A percentile compares a stretch with the other conserved stretches of the same genome.
Evolutionary conservation across 2,888 invertebrate species (phyloP).

Genomic region (Pseudococcus longispinus): DNA sequence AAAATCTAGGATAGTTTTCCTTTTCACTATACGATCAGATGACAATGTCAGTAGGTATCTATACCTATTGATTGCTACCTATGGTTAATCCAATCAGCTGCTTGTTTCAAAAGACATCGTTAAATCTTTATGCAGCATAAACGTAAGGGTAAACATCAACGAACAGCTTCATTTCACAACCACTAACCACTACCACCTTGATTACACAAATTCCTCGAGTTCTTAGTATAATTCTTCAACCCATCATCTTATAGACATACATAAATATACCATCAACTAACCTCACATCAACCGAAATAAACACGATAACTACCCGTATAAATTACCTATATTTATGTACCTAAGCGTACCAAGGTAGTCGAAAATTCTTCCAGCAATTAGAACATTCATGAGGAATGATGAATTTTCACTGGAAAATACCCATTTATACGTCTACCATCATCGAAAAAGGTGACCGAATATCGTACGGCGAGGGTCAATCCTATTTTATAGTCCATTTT

Average conservation of each 20-base stretch:
- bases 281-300: not conserved
- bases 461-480: not conserved
- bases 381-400: not conserved
- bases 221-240: not conserved
- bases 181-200: no score
- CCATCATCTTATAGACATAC: not conserved
- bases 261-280: not conserved
- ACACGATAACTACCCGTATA: not conserved
- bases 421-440: not conserved
- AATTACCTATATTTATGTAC: conserved; percentile 27
- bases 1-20: no score
- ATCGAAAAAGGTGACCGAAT: not conserved
- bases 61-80: no score
- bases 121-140: no score
- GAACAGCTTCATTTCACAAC: no score
- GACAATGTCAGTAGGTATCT: no score
- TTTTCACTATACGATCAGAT: no score
- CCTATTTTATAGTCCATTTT: conserved; percentile 48
- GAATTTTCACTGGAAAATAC: not conserved
- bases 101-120: no score
- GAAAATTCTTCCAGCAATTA: conserved; percentile 47
- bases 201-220: not conserved
- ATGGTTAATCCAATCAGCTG: no score
- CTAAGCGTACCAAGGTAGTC: conserved; percentile 51
- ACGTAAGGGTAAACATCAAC: no score